Base-by-base conservation (phyloP, 2,888 invertebrate genomes). In the Herminia tarsipennalis region DNA sequence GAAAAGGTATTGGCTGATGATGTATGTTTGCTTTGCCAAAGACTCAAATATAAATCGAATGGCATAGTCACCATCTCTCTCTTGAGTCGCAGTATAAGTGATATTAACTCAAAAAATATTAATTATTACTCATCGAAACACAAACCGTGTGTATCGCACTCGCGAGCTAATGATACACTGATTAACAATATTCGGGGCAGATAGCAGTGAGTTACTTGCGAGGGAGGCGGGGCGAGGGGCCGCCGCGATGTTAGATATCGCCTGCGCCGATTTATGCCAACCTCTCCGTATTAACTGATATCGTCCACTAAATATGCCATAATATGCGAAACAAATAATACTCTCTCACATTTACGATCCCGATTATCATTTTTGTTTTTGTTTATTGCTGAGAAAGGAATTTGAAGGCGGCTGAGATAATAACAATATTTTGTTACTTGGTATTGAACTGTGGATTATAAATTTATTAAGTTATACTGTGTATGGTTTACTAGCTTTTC, bases 171-270 rank as follows among this genome's bases (percentile, higher is more conserved):
- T 91, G 89, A 90, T 90, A 83, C 88, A 82, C 86, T 89, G 90
- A 91, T 91, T 91, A 90, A 91, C 89, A 90, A 90, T 90, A 91
- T 91, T 91, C 89, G 90, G 90, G 84, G 77, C 68, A 83, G 89
- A 89, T 90, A 89, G 82, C 79, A 79, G 78, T 87, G 88, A 89
- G 83, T 89, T 89, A 89, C 87, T 80, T 68, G 77, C 68, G 76
- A 69, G 73, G 78, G 81, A 81, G 83, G 81, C 74, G 79, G 82
- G 80, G 78, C 76, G 73, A 68, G 76, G 73, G 71, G 52, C 51
- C 56, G 63, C 59, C 59, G 73, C 82, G 88, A 88, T 88, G 84
- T 76, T 81, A 88, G 89, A 90, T 90, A 87, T 83, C 82, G 80
- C 83, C 53, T 58, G 78, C 83, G 83, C 74, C 82, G 83, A 89